A percentile compares a stretch with the other conserved stretches of the same genome.
These are phyloP conservation scores for Sebastiscus albofasciatus DNA, from an alignment of 2,797 vertebrate genomes.

Conservation along the genomic window DNA sequence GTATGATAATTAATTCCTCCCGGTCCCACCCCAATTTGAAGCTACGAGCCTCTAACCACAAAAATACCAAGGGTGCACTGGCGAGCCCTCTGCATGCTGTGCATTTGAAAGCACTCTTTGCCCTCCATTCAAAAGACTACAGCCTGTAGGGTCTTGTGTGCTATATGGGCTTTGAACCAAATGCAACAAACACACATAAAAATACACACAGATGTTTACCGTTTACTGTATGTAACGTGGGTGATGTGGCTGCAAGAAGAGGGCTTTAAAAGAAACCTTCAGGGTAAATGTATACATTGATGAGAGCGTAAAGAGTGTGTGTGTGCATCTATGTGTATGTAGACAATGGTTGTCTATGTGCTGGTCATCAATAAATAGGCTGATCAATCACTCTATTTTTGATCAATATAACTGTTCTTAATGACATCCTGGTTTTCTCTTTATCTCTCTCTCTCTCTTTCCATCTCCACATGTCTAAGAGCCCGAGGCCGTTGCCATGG, in stretches of 20 bases:
- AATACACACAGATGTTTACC: conserved; percentile 10
- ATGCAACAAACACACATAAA: neutral
- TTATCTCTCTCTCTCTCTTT: conserved; percentile 14
- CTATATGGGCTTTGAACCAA: neutral
- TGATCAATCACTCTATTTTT: conserved; percentile 42
- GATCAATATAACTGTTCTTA: conserved; percentile 48
- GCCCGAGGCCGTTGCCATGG: conserved; percentile 74
- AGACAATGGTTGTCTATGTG: neutral
- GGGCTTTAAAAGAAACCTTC: neutral
- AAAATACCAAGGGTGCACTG: neutral
- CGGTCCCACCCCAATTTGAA: neutral
- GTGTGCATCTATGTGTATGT: neutral
- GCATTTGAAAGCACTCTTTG: neutral
- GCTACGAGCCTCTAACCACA: neutral
- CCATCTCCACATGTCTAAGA: conserved; percentile 55
- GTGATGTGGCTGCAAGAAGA: conserved; percentile 13
- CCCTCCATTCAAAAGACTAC: neutral
- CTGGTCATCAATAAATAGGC: neutral
- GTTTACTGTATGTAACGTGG: conserved; percentile 19
- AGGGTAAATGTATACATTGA: neutral
- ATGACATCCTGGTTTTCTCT: conserved; percentile 37
- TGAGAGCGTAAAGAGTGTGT: neutral
- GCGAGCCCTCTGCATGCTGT: neutral
- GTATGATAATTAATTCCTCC: conserved; percentile 11
- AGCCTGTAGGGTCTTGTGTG: neutral